Percentiles rank a stretch among this genome's conserved stretches.
These are phyloP conservation scores for Drosophila biarmipes DNA, from an alignment of 1,140 invertebrate genomes.

Conservation along the genomic window DNA sequence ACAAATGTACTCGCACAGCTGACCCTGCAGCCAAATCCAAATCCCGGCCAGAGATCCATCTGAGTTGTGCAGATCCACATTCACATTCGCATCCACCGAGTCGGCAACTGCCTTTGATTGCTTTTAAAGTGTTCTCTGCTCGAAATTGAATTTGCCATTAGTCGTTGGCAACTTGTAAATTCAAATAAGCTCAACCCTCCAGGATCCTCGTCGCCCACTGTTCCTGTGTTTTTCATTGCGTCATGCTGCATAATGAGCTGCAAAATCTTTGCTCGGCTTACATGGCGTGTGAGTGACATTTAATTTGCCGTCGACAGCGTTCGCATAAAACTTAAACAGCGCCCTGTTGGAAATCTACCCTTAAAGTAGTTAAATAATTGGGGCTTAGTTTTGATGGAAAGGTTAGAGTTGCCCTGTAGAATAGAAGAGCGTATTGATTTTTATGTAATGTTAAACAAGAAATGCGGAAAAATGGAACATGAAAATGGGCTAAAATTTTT, in stretches of 20 bases:
- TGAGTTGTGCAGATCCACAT: conserved; percentile 3
- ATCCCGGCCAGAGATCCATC: conserved; percentile 43
- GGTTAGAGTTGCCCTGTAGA: neutral
- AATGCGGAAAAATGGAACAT: too few species aligned
- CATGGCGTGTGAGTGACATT: conserved; percentile 80
- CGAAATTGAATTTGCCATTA: conserved; percentile 72
- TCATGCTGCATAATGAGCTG: conserved; percentile 78
- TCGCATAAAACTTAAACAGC: conserved; percentile 27
- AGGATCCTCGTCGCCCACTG: neutral
- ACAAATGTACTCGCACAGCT: conserved; percentile 63
- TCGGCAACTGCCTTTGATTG: conserved; percentile 56
- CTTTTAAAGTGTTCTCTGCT: conserved; percentile 59
- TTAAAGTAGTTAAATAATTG: conserved; percentile 24
- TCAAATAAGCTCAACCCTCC: conserved; percentile 29
- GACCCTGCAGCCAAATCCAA: conserved; percentile 70
- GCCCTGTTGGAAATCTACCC: conserved; percentile 20
- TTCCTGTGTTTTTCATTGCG: conserved; percentile 62
- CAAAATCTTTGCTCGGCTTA: conserved; percentile 56
- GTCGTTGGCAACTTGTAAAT: conserved; percentile 55
- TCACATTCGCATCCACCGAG: neutral
- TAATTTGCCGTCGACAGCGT: conserved; percentile 65
- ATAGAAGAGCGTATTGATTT: neutral
- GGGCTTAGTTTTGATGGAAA: conserved; percentile 2
- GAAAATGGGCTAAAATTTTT: too few species aligned
- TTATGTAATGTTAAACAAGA: too few species aligned